phyloP scores from a whole-genome alignment of 2,113 vertebrate species.

The Smithornis capensis region DNA sequence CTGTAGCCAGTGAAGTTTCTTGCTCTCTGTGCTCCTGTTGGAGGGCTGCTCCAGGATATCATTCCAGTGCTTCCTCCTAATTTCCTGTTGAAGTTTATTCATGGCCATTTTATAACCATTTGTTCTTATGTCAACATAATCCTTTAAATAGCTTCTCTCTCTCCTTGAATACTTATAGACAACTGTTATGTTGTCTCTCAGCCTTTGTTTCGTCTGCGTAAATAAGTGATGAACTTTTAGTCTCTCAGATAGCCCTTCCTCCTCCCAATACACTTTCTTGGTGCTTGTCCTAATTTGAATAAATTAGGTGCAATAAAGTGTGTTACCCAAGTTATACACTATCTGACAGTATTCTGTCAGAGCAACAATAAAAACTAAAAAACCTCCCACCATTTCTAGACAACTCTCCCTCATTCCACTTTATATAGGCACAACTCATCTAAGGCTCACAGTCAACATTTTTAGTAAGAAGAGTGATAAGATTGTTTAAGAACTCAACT shows the following conservation, averaged over 20 bases:
- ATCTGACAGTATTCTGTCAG: not conserved
- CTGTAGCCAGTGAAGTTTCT: not conserved
- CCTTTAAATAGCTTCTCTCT: slow-evolving; percentile 16
- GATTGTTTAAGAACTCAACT: not conserved
- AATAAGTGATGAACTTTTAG: not conserved
- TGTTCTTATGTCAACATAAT: not conserved
- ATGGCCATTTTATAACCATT: not conserved
- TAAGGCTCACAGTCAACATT: not conserved
- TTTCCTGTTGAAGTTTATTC: slow-evolving; percentile 38
- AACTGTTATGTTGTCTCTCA: not conserved
- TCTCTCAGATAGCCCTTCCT: not conserved
- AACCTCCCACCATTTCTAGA: not conserved
- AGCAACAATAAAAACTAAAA: not conserved
- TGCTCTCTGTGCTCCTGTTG: not conserved
- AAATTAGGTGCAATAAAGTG: not conserved
- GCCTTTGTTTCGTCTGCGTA: not conserved
- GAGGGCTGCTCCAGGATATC: not conserved
- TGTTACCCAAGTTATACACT: not conserved
- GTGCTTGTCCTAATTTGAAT: not conserved
- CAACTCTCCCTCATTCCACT: not conserved
- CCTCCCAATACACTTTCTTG: not conserved
- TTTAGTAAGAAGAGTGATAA: not conserved
- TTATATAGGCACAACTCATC: not conserved
- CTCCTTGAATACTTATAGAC: not conserved
- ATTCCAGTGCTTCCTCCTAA: not conserved